These are phyloP conservation scores for Calonectris borealis DNA, from an alignment of 2,113 vertebrate species.

Conservation along the genomic window DNA sequence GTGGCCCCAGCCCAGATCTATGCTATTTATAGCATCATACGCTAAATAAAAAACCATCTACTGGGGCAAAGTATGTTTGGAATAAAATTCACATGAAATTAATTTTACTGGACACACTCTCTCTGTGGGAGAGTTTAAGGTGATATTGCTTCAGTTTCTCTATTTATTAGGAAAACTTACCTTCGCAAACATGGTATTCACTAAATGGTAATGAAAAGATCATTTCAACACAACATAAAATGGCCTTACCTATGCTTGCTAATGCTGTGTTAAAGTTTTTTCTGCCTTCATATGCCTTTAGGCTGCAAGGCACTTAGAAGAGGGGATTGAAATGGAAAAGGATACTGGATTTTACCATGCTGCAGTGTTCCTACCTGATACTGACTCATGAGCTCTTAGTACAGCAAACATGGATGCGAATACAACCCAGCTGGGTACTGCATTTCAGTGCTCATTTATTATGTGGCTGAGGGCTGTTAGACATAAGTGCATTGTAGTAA, in stretches of 20 bases:
- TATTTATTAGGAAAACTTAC: neutral
- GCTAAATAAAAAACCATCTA: neutral
- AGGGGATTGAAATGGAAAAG: neutral
- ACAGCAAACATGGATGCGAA: neutral
- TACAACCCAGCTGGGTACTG: neutral
- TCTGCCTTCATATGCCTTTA: neutral
- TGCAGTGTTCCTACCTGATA: neutral
- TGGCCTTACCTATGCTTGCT: neutral
- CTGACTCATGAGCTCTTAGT: neutral
- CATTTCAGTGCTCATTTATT: neutral
- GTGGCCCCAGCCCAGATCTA: neutral
- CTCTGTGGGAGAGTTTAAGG: neutral
- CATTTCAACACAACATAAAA: neutral
- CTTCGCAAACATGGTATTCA: neutral
- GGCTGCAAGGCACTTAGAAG: neutral
- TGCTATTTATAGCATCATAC: neutral
- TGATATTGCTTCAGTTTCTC: neutral
- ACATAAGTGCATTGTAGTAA: neutral
- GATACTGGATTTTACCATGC: neutral
- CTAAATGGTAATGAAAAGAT: neutral
- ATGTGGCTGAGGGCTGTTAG: neutral
- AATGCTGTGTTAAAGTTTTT: neutral
- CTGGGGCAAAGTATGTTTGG: neutral
- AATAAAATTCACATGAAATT: neutral
- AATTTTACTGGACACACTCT: neutral